phyloP scores from a whole-genome alignment of 2,113 vertebrate species.

The sheep (Ovis aries) region ARS-UI_Ramb_v3.0 NC_056063.1:28304501-28305000 shows the following conservation, averaged over 20 bases:
- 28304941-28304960: not conserved
- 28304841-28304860: not conserved
- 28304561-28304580: not conserved
- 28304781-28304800: not conserved
- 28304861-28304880: not conserved
- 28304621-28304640: not conserved
- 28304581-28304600: slow-evolving; percentile 12
- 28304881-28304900: not conserved
- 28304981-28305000: too few relatives aligned
- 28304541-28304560: not conserved
- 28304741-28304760: not conserved
- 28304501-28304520: slow-evolving; percentile 7
- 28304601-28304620: not conserved
- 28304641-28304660: slow-evolving; percentile 29
- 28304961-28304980: not conserved
- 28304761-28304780: not conserved
- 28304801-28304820: not conserved
- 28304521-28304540: not conserved
- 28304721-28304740: not conserved
- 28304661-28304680: slow-evolving; percentile 18
- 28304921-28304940: not conserved
- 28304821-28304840: not conserved
- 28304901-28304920: not conserved
- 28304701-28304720: slow-evolving; percentile 2
- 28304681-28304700: not conserved